phyloP scores from a whole-genome alignment of 2,113 vertebrate genomes.

The Recurvirostra avosetta region DNA sequence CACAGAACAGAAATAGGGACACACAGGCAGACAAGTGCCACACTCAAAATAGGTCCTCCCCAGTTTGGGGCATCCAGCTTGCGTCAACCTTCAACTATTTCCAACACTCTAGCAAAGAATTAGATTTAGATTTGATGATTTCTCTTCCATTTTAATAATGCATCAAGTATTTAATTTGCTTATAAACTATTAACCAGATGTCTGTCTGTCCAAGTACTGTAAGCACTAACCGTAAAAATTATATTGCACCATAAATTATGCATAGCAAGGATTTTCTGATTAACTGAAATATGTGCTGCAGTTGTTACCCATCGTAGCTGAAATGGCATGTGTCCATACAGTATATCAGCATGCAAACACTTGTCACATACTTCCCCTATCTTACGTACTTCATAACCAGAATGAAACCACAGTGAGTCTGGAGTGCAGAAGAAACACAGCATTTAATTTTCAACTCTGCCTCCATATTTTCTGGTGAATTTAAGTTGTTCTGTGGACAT shows the following conservation, averaged over 20 bases:
- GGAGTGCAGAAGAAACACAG: not conserved
- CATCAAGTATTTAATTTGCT: slow-evolving; percentile 33
- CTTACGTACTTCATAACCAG: not conserved
- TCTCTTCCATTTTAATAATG: slow-evolving; percentile 17
- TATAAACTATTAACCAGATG: slow-evolving; percentile 36
- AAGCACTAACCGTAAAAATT: slow-evolving; percentile 1
- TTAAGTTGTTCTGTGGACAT: not conserved
- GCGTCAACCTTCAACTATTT: not conserved
- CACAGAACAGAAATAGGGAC: not conserved
- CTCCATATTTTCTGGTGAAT: not conserved
- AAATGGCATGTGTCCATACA: not conserved
- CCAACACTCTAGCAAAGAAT: not conserved
- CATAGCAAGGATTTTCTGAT: not conserved
- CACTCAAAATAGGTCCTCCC: not conserved
- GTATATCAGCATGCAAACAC: not conserved
- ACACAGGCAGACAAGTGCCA: not conserved
- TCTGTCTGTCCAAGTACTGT: slow-evolving; percentile 15
- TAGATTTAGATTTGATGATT: not conserved
- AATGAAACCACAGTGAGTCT: not conserved
- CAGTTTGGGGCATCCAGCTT: not conserved
- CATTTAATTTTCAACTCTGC: not conserved
- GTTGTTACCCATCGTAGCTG: not conserved
- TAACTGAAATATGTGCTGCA: not conserved
- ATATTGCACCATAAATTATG: slow-evolving; percentile 29
- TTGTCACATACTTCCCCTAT: not conserved